phyloP scores from a whole-genome alignment of 2,113 vertebrate species.

The Nyctereutes procyonoides region DNA sequence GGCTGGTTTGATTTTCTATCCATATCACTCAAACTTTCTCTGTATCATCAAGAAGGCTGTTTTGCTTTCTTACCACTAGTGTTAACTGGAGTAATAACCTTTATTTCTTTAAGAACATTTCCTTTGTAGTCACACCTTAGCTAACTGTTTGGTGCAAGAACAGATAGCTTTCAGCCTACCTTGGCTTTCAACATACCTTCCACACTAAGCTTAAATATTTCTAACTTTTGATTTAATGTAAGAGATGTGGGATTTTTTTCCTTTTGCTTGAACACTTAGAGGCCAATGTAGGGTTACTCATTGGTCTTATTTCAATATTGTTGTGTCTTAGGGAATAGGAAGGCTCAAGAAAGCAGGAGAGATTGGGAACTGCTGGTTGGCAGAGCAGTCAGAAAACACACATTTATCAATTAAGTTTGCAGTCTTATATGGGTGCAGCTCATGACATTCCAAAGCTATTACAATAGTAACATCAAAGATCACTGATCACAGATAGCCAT shows the following conservation, averaged over 20 bases:
- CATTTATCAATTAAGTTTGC: neutral
- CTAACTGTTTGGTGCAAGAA: neutral
- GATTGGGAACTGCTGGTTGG: neutral
- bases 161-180: neutral
- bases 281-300: neutral
- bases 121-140: neutral
- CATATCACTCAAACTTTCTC: neutral
- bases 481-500: neutral
- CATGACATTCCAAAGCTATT: neutral
- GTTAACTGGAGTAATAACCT: neutral
- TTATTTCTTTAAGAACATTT: neutral
- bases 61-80: neutral
- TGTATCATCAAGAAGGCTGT: neutral
- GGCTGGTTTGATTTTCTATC: neutral
- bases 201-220: neutral
- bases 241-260: neutral
- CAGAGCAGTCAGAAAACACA: neutral
- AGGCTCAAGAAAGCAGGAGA: neutral
- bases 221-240: neutral
- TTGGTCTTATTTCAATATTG: neutral
- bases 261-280: neutral
- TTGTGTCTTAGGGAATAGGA: neutral
- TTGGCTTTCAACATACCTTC: neutral
- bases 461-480: neutral
- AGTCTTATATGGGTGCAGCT: neutral